Conservation (phyloP, 2,113 vertebrate genomes). For the Chaetura pelagica region DNA sequence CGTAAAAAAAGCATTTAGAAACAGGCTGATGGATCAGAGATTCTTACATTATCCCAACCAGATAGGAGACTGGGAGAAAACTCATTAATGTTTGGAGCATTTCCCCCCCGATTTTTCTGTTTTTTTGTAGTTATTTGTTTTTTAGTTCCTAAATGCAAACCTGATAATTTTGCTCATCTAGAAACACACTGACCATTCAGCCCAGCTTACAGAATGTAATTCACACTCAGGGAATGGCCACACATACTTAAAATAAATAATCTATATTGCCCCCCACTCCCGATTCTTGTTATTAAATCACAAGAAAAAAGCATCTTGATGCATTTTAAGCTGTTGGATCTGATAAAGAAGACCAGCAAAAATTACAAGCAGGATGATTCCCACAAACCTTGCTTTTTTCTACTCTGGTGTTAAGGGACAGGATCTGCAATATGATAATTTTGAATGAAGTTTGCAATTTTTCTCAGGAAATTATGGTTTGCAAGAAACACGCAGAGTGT, state of each 20-base stretch:
- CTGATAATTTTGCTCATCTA: neutral
- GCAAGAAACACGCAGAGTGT: neutral
- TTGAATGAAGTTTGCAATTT: neutral
- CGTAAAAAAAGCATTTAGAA: neutral
- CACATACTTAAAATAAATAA: neutral
- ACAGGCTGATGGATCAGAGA: neutral
- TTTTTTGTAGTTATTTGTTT: neutral
- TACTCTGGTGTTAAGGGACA: neutral
- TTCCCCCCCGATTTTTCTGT: neutral
- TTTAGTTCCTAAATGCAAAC: neutral
- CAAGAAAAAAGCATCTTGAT: neutral
- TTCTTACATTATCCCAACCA: neutral
- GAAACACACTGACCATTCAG: neutral
- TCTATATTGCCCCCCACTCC: accelerated
- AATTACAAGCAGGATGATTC: neutral
- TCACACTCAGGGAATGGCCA: neutral
- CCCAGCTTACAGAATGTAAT: neutral
- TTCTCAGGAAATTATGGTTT: neutral
- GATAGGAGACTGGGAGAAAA: neutral
- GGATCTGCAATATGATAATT: neutral
- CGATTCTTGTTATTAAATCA: neutral
- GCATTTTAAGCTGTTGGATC: neutral
- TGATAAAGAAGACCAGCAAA: neutral
- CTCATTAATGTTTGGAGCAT: neutral
- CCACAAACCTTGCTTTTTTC: neutral